These are phyloP conservation scores for Papilio protenor DNA, from an alignment of 2,888 invertebrate genomes.

Conservation along the genomic window DNA sequence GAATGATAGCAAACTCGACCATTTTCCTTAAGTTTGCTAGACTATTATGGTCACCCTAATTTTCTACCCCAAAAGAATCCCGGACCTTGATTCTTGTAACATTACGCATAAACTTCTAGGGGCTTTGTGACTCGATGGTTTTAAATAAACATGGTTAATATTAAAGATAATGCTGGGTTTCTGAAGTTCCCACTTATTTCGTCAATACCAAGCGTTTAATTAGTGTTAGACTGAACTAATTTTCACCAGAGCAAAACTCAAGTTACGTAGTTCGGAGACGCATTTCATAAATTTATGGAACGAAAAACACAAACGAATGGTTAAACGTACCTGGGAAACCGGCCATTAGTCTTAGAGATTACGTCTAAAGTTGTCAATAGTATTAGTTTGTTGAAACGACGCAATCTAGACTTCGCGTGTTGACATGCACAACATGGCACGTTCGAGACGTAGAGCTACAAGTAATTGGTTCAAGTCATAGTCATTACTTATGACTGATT, in stretches of 20 bases:
- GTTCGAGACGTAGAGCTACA: conserved; percentile 53
- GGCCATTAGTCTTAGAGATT: conserved; percentile 1
- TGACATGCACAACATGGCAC: conserved; percentile 53
- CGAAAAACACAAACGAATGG: too few relatives aligned
- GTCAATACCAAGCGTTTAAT: too few relatives aligned
- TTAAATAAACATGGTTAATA: conserved; percentile 9
- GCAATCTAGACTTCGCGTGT: conserved; percentile 47
- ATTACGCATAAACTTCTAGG: background rate
- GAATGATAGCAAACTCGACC: background rate
- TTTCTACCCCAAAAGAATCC: background rate
- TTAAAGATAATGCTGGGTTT: conserved; percentile 1
- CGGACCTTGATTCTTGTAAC: background rate
- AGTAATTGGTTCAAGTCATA: conserved; percentile 53
- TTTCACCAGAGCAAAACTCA: too few relatives aligned
- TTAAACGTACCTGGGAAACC: too few relatives aligned
- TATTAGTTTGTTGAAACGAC: conserved; percentile 39
- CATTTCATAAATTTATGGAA: too few relatives aligned
- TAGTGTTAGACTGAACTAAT: too few relatives aligned
- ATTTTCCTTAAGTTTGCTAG: background rate
- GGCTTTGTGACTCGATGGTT: background rate
- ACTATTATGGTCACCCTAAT: background rate
- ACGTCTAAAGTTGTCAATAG: conserved; percentile 32
- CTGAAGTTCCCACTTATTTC: too few relatives aligned
- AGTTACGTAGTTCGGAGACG: too few relatives aligned
- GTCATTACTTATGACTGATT: conserved; percentile 47